These are phyloP conservation scores for Saccostrea glomerata DNA, from an alignment of 1,140 invertebrate genomes.

Conservation along the genomic window DNA sequence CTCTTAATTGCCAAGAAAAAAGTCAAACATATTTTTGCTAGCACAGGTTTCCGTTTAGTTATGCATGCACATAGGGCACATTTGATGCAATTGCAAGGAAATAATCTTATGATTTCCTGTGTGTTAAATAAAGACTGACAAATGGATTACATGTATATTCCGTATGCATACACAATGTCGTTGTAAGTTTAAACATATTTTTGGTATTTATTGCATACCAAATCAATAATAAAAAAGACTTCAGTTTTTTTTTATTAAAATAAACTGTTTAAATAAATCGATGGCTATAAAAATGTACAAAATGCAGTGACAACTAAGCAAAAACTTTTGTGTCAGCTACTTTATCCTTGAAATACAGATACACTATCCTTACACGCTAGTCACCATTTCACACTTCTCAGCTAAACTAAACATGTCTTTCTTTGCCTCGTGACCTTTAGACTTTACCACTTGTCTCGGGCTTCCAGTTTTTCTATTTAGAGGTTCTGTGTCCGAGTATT, in stretches of 20 bases:
- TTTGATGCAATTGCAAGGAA: no score
- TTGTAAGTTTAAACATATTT: no score
- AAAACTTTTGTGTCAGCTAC: not conserved
- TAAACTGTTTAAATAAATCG: slow-evolving; percentile 3
- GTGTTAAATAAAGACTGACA: no score
- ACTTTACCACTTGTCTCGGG: not conserved
- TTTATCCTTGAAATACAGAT: not conserved
- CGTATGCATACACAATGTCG: no score
- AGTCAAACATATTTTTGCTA: no score
- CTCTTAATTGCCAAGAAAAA: no score
- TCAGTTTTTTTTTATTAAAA: slow-evolving; percentile 8
- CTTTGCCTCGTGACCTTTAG: not conserved
- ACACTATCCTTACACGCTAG: not conserved
- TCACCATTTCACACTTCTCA: slow-evolving; percentile 19
- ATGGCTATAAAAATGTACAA: slow-evolving; percentile 11
- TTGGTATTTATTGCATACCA: no score
- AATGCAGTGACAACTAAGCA: not conserved
- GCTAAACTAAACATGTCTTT: slow-evolving; percentile 25
- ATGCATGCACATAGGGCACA: no score
- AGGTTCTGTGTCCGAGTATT: slow-evolving; percentile 6
- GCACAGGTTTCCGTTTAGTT: no score
- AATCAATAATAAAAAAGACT: no score
- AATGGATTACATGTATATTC: no score
- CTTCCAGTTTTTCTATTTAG: not conserved
- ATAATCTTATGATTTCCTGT: no score